Base-by-base conservation (phyloP, 1,140 invertebrate genomes). In the Hermetia illucens region DNA sequence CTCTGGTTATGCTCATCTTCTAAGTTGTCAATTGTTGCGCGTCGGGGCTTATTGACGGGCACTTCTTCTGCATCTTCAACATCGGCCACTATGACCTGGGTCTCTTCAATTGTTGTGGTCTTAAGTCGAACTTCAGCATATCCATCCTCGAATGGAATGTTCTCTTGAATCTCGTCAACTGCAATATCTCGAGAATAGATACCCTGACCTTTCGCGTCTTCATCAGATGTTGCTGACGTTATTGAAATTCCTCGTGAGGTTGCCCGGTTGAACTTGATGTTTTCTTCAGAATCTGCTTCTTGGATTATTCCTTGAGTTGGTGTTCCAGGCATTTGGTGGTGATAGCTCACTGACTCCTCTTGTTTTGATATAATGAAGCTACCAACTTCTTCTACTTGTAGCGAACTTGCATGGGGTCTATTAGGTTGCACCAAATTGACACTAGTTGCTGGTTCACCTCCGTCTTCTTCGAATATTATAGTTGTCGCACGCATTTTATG, bases 161-260 rank as follows among this genome's bases (percentile, higher is more conserved):
- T 42, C 5, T 33, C 35, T 13, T 55, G 49, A 6, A 64, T 47
- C 21, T 75, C 70, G 40, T 72, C 70, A 22, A 65, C 62, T 19
- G 71, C 73, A 18, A 72, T 62, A 43, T 74, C 71, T 21, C 68
- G 53, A 2, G 71, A 74, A 15, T 74, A 51, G n/a, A 61, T 53
- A 34, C 59, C 63, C 16, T 63, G 70, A 31, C 67, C 67, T 46
- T 66, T 55, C 2, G 65, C 72, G 34, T 64, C 65, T 21, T 77
- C 75, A 41, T 77, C 75, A 50, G 77, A 75, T 0, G 74, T 75
- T 9, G 75, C 56, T 0, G 74, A 76, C 17, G 71, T 65, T 4
- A 79, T 77, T 1, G 75, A 77, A 13, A 77, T 54, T 3, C 68
- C 69, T 44, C 71, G n/a, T 36, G 40, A 47, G 31, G 32, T 22